Evolutionary conservation across 2,888 invertebrate species (phyloP), one percentile per base, ranked within the genome.

Genomic region (Priocnemis perturbator): DNA sequence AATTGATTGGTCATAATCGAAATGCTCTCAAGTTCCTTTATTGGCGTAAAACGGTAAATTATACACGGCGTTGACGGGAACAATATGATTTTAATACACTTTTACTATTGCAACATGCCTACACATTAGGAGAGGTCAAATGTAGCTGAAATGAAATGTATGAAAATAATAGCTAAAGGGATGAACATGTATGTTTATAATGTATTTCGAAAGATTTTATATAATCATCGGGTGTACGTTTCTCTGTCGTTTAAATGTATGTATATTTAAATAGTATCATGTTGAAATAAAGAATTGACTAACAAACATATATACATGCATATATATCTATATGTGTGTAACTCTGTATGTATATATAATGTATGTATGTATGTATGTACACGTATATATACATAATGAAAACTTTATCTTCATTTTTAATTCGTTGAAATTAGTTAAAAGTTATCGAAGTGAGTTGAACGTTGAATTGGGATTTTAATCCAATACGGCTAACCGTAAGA

Each of bases 211-310:
- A 67, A 74, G 69, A 64, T 69, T 64, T 64, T 64, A 67, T 63
- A 64, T 69, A 73, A 73, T 69, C 63, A 69, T 62, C 71, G 68
- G 67, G 71, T 71, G 60, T 76, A 76, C 63, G 60, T 71, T 69
- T 67, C 67, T 69, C 60, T 71, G 71, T 59, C 53, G 66, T 73
- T 71, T 77, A 73, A 65, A 74, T 71, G 60, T 74, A 65, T 63
- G 70, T 73, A 71, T 74, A 75, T 71, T 69, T 72, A 64, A 68
- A 73, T 77, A 69, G 57, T 37, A 68, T 71, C 67, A 64, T 50
- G 71, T 69, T 68, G 75, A 69, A 77, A 78, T 77, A 78, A 78
- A 75, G 71, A 69, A 70, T 74, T 50, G 50, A 19, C 9, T 75
- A 74, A 74, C 67, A 61, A 69, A 69, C 64, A 67, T 67, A 57